Evolutionary conservation across 2,113 vertebrate species (phyloP), one percentile per base, ranked within the genome.

Genomic region (Mormyrus iriodes): DNA sequence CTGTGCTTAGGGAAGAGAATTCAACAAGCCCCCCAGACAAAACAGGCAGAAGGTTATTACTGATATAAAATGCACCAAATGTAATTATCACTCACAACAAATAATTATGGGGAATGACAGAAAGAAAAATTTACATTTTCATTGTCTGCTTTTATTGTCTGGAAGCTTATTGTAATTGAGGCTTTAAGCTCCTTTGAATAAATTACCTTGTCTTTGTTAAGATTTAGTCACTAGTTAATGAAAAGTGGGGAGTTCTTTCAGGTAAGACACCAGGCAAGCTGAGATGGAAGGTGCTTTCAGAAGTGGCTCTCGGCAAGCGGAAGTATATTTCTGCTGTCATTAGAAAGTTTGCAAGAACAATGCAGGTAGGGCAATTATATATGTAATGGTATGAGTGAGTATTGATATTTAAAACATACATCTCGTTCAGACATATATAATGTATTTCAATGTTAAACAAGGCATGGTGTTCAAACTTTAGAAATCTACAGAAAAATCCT

Each of bases 61-160:
- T 97, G 98, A 99, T 99, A 98, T 97, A 97, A 97, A 97, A 96
- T 95, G 95, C 95, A 95, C 97, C 95, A 96, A 97, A 94, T 97
- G 97, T 97, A 98, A 98, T 98, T 98, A 98, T 98, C 97, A 97
- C 96, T 94, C 96, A 97, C 98, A 98, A 98, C 97, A 99, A 99
- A 99, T 98, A 98, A 98, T 98, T 98, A 97, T 97, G 96, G 95
- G 93, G 93, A 94, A 94, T 96, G 96, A 98, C 97, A 98, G 97
- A 97, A 97, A 97, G 95, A 93, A 97, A 95, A 98, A 99, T 99
- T 98, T 98, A 99, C 98, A 98, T 98, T 98, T 98, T 97, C 97
- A 97, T 97, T 97, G 95, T 96, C 91, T 52, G 85, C 91, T 79
- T 93, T 94, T 96, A 91, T 96, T 96, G 95, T 96, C 91, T 94